A percentile compares a stretch with the other conserved stretches of the same genome.
Conservation (phyloP, 2,888 invertebrate genomes). For the Tupiocoris notatus region DNA sequence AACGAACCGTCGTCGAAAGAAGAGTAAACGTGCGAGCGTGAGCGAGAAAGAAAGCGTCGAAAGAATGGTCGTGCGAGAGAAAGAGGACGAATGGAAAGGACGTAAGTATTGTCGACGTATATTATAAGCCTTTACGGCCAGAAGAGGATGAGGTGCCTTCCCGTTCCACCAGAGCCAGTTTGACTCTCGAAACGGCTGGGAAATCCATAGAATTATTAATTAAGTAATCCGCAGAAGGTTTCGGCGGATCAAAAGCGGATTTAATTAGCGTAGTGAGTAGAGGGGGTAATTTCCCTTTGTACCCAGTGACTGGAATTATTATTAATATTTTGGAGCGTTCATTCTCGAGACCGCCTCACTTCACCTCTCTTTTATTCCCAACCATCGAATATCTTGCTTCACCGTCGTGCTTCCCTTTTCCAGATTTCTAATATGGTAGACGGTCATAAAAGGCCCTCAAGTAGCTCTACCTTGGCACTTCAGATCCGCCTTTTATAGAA, state of each 20-base stretch:
- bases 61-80: not conserved
- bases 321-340: conserved; percentile 39
- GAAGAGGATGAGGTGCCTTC: conserved; percentile 1
- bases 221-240: conserved; percentile 44
- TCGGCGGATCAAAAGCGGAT: conserved; percentile 43
- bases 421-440: conserved; percentile 37
- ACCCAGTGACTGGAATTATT: conserved; percentile 41
- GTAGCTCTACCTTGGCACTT: conserved; percentile 22
- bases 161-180: conserved; percentile 5
- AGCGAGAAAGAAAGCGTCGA: not conserved
- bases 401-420: conserved; percentile 3
- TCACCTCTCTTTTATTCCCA: conserved; percentile 15
- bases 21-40: too few relatives aligned
- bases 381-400: not conserved
- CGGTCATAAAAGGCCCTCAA: conserved; percentile 23
- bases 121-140: conserved; percentile 38
- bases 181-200: conserved; percentile 28
- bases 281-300: conserved; percentile 39
- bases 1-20: conserved; percentile 38
- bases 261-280: conserved; percentile 39
- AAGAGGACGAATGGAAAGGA: conserved; percentile 11
- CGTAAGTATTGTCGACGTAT: conserved; percentile 41
- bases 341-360: too few relatives aligned
- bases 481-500: conserved; percentile 27
- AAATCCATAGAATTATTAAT: conserved; percentile 45